Base-by-base conservation (phyloP, 1,140 invertebrate species). In the Drosophila albomicans region DNA sequence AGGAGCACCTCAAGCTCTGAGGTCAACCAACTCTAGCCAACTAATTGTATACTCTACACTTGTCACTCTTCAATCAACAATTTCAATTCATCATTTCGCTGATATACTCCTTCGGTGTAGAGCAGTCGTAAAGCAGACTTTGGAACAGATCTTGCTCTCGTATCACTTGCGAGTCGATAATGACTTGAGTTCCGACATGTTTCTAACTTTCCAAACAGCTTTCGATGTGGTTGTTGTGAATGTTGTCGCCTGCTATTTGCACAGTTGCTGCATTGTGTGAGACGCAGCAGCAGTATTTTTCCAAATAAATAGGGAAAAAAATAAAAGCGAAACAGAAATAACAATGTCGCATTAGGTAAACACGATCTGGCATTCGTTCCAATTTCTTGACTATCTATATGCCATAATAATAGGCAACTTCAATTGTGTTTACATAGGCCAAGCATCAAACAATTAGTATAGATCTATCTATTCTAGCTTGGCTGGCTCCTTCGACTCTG, bases 151-250 rank as follows among this genome's bases (percentile, higher is more conserved):
- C 82, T 75, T 52, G 32, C 57, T 65, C 56, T 67, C 41, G 35
- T 35, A 32, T 49, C 51, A 32, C 28, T 71, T 16, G 62, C 61
- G 46, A 51, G 61, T 59, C 74, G 81, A 70, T 79, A 68, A 76
- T 75, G 80, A 64, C 64, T 81, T 6, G 13, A 70, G 48, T 43
- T 85, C 82, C 74, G 66, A 66, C 56, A 65, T 73, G 66, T 73
- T 81, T 89, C 85, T 89, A 88, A 88, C 85, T 90, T 88, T 85
- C 81, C 85, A 76, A 89, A 80, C 81, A 88, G 85, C 85, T 88
- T 88, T 89, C 28, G 69, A 28, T 48, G 62, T 52, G 30, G 54
- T 63, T 25, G 66, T 16, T 65, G 63, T 43, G 41, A 6, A 38
- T 58, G 82, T 73, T 86, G 79, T 88, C 84, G 85, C 72, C 86